phyloP scores from a whole-genome alignment of 2,113 vertebrate genomes.

The Erinaceus europaeus region DNA sequence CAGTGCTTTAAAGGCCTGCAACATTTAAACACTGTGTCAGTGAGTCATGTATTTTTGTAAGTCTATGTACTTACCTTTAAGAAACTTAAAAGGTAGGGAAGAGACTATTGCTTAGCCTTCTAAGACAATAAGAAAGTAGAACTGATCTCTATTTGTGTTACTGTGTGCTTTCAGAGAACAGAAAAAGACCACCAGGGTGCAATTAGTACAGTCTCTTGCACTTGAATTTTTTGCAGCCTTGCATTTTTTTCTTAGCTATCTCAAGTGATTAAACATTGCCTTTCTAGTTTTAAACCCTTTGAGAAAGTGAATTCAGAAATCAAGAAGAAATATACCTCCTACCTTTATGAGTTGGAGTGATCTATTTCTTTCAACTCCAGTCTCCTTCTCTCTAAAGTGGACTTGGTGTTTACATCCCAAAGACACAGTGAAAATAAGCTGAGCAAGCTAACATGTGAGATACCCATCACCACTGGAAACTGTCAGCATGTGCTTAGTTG shows the following conservation, averaged over 20 bases:
- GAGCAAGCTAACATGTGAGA: not conserved
- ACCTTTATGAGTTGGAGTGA: not conserved
- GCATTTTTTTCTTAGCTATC: not conserved
- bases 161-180: not conserved
- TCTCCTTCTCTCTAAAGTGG: not conserved
- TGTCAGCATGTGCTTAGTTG: not conserved
- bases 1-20: not conserved
- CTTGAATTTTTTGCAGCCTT: not conserved
- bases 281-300: not conserved
- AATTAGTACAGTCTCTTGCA: not conserved
- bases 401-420: not conserved
- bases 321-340: not conserved
- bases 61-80: not conserved
- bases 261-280: not conserved
- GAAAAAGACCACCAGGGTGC: fast-evolving
- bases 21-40: not conserved
- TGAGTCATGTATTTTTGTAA: not conserved
- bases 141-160: fast-evolving
- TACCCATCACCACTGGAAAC: fast-evolving
- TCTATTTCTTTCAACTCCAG: not conserved
- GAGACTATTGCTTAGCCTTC: fast-evolving
- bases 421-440: fast-evolving
- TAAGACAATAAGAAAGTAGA: not conserved
- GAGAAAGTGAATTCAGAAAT: not conserved
- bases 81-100: not conserved